Conservation (phyloP, 1,140 invertebrate species). For the Bombus difficillimus region DNA sequence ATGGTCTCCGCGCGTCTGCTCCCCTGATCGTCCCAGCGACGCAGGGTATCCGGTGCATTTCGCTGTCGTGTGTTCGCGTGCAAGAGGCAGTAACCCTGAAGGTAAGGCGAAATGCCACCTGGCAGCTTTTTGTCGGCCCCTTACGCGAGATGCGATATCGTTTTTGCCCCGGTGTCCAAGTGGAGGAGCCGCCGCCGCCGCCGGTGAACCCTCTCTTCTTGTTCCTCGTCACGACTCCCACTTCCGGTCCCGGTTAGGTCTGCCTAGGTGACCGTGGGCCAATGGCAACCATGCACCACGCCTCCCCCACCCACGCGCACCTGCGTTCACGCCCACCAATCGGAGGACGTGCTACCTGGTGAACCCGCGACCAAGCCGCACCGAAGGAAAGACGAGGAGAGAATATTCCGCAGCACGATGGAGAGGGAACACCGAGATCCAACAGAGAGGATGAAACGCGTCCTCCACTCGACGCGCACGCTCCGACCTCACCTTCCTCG, state of each 20-base stretch:
- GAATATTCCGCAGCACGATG: neutral
- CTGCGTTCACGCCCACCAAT: conserved; percentile 77
- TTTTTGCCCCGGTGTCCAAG: conserved; percentile 72
- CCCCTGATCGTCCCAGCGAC: neutral
- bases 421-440: neutral
- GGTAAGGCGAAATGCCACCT: conserved; percentile 81
- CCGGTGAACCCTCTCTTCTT: conserved; percentile 27
- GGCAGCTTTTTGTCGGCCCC: conserved; percentile 78
- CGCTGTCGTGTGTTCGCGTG: conserved; percentile 52
- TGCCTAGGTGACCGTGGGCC: conserved; percentile 61
- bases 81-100: conserved; percentile 74
- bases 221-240: conserved; percentile 59
- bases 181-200: conserved; percentile 19
- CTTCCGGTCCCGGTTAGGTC: conserved; percentile 67
- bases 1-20: neutral
- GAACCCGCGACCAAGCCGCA: conserved; percentile 28
- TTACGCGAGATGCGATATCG: conserved; percentile 78
- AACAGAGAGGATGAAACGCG: conserved; percentile 35
- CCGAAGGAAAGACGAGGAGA: neutral
- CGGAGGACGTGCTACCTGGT: conserved; percentile 69
- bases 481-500: conserved; percentile 58
- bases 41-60: conserved; percentile 33
- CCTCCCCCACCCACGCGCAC: conserved; percentile 79
- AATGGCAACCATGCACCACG: conserved; percentile 73
- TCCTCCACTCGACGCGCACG: conserved; percentile 61